Evolutionary conservation across 1,140 invertebrate species (phyloP).

Genomic region (Nasonia vitripennis): DNA sequence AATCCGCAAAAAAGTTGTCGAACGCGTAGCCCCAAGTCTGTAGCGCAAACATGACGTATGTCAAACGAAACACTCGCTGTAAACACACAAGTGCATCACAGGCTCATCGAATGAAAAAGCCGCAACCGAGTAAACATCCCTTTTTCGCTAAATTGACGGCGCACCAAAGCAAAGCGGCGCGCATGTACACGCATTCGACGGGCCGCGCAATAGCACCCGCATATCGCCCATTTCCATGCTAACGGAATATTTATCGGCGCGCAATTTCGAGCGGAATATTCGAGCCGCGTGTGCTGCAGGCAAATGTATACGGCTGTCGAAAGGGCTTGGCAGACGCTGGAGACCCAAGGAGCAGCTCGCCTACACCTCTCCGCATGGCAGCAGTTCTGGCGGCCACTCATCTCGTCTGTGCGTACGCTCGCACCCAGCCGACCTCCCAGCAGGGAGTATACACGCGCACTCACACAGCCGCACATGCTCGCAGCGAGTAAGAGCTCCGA

Average conservation of each 20-base stretch:
- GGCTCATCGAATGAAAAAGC: neutral
- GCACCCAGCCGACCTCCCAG: neutral
- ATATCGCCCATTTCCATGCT: neutral
- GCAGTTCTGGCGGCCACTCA: neutral
- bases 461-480: no score
- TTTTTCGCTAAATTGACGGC: neutral
- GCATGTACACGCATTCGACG: neutral
- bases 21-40: no score
- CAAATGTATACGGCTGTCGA: neutral
- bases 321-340: neutral
- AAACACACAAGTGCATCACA: neutral
- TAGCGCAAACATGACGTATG: no score
- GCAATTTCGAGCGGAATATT: neutral
- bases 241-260: neutral
- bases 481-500: neutral
- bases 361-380: neutral
- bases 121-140: neutral
- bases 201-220: neutral
- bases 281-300: neutral
- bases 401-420: neutral
- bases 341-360: neutral
- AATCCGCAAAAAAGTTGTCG: no score
- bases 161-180: neutral
- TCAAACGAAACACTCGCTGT: neutral
- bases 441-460: no score